phyloP scores from a whole-genome alignment of 2,797 vertebrate species.

The Okamejei kenojei region DNA sequence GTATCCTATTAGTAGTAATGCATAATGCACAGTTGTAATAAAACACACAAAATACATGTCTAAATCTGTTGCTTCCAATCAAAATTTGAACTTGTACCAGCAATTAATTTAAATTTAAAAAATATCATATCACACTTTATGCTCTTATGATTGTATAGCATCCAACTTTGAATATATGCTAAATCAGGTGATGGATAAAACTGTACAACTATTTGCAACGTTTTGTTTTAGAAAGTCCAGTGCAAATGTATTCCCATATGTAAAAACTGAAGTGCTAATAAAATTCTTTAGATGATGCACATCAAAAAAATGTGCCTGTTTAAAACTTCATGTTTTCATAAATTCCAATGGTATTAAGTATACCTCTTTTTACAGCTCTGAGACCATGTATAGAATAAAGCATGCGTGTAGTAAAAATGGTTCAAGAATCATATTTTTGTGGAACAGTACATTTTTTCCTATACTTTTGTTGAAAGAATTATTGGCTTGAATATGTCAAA shows the following conservation, averaged over 20 bases:
- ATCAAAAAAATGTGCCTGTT: slow-evolving; percentile 29
- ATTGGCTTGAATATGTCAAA: background rate
- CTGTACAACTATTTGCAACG: background rate
- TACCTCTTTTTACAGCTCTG: background rate
- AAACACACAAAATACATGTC: background rate
- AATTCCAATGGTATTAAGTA: slow-evolving; percentile 26
- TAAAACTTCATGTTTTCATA: slow-evolving; percentile 32
- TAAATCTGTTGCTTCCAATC: background rate
- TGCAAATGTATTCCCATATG: background rate
- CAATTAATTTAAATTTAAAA: background rate
- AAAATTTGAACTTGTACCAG: background rate
- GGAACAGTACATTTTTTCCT: background rate
- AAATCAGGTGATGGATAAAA: background rate
- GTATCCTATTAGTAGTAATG: background rate
- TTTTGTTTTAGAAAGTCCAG: background rate
- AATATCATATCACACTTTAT: background rate
- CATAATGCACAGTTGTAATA: background rate
- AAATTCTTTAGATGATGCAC: background rate
- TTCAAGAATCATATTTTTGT: background rate
- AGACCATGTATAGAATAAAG: background rate
- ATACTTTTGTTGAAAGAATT: background rate
- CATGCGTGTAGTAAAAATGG: background rate
- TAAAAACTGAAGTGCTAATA: slow-evolving; percentile 23
- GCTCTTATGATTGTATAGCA: background rate
- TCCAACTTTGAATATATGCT: background rate